Evolutionary conservation across 1,140 invertebrate species (phyloP).

Genomic region (Pectinophora gossypiella): DNA sequence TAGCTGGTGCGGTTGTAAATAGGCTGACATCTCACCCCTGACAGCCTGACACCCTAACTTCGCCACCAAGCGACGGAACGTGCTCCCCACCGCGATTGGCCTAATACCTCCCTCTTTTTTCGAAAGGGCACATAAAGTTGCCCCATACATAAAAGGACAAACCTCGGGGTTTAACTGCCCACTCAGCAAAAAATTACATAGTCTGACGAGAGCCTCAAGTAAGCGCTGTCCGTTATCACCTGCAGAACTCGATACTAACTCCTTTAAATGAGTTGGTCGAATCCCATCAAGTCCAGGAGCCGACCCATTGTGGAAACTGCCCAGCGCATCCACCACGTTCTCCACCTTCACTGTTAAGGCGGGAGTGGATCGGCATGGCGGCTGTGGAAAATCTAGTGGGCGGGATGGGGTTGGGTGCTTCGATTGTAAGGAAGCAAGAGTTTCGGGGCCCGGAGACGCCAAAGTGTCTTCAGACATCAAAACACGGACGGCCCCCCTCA

Average conservation of each 20-base stretch:
- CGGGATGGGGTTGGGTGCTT: too few relatives aligned
- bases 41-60: neutral
- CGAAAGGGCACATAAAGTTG: constrained; percentile 6
- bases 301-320: constrained; percentile 8
- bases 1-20: neutral
- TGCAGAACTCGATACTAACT: constrained; percentile 2
- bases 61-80: neutral
- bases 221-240: constrained; percentile 5
- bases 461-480: too few relatives aligned
- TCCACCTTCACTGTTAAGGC: neutral
- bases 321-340: neutral
- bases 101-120: constrained; percentile 5
- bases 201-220: neutral
- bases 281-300: constrained; percentile 10
- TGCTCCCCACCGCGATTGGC: constrained; percentile 7
- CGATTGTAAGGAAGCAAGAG: too few relatives aligned
- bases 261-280: constrained; percentile 9
- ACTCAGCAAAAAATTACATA: constrained; percentile 10
- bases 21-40: neutral
- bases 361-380: too few relatives aligned
- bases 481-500: too few relatives aligned
- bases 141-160: constrained; percentile 8
- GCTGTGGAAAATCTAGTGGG: too few relatives aligned
- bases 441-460: too few relatives aligned
- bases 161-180: neutral